These are phyloP conservation scores for Drosophila mayri DNA, from an alignment of 1,140 invertebrate species.

Conservation along the genomic window DNA sequence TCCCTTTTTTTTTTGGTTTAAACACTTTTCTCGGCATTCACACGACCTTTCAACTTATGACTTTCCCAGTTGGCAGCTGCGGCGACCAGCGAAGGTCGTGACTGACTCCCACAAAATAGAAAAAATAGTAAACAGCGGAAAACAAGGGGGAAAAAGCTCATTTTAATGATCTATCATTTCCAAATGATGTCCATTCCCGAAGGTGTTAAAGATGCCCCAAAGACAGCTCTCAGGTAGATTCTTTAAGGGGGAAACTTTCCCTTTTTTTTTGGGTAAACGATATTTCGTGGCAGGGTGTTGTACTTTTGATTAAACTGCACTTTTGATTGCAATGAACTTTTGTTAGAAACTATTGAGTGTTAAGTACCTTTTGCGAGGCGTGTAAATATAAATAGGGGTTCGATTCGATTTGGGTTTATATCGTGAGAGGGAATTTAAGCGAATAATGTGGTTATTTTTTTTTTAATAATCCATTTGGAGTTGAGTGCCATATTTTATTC, in stretches of 20 bases:
- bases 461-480: background rate
- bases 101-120: slow-evolving; percentile 46
- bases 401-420: background rate
- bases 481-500: background rate
- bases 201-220: slow-evolving; percentile 60
- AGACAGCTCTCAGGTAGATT: slow-evolving; percentile 36
- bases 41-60: slow-evolving; percentile 67
- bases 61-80: slow-evolving; percentile 49
- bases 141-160: slow-evolving; percentile 35
- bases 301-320: slow-evolving; percentile 31
- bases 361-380: slow-evolving; percentile 1
- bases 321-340: slow-evolving; percentile 18
- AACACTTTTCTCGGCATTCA: slow-evolving; percentile 55
- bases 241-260: slow-evolving; percentile 51
- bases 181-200: slow-evolving; percentile 53
- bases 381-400: slow-evolving; percentile 1
- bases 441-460: background rate
- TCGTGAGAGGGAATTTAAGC: slow-evolving; percentile 1
- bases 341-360: slow-evolving; percentile 10
- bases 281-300: slow-evolving; percentile 33
- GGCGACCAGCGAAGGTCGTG: slow-evolving; percentile 49
- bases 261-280: slow-evolving; percentile 36
- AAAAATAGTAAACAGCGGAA: slow-evolving; percentile 13
- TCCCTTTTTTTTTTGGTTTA: slow-evolving; percentile 37
- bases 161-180: slow-evolving; percentile 67